Evolutionary conservation across 1,140 invertebrate genomes (phyloP).

Genomic region (Magallana angulata): DNA sequence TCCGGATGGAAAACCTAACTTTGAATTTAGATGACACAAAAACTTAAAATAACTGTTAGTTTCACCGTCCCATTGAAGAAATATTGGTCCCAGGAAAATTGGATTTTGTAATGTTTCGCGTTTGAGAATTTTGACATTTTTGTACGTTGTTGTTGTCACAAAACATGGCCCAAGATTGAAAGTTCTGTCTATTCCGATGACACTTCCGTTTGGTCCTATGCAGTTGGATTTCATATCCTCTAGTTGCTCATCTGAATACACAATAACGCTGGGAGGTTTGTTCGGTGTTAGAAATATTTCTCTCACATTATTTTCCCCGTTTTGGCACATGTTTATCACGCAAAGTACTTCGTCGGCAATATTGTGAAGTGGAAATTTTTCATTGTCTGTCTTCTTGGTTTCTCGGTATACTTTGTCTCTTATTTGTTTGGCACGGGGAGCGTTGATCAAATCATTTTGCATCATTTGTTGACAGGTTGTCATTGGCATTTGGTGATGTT

Average conservation of each 20-base stretch:
- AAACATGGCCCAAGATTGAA: slow-evolving; percentile 7
- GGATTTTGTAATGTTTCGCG: slow-evolving; percentile 35
- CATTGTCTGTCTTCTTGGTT: background rate
- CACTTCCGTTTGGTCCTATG: background rate
- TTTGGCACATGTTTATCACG: too few relatives aligned
- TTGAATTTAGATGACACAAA: background rate
- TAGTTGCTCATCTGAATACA: too few relatives aligned
- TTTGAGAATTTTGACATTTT: background rate
- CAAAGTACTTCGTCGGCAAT: too few relatives aligned
- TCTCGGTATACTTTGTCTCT: background rate
- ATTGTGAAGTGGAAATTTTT: too few relatives aligned
- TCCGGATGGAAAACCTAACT: background rate
- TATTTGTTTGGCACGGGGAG: background rate
- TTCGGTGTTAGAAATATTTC: too few relatives aligned
- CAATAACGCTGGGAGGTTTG: too few relatives aligned
- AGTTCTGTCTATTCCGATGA: background rate
- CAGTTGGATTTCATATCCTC: too few relatives aligned
- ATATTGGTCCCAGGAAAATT: slow-evolving; percentile 47
- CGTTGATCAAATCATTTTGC: background rate
- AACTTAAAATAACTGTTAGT: slow-evolving; percentile 29
- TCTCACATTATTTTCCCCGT: too few relatives aligned
- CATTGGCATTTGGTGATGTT: background rate
- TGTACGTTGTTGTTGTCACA: slow-evolving; percentile 36
- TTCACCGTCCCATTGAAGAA: slow-evolving; percentile 53
- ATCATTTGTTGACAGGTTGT: background rate